These are phyloP conservation scores for Salvator merianae DNA, from an alignment of 2,113 vertebrate genomes.

Conservation along the genomic window DNA sequence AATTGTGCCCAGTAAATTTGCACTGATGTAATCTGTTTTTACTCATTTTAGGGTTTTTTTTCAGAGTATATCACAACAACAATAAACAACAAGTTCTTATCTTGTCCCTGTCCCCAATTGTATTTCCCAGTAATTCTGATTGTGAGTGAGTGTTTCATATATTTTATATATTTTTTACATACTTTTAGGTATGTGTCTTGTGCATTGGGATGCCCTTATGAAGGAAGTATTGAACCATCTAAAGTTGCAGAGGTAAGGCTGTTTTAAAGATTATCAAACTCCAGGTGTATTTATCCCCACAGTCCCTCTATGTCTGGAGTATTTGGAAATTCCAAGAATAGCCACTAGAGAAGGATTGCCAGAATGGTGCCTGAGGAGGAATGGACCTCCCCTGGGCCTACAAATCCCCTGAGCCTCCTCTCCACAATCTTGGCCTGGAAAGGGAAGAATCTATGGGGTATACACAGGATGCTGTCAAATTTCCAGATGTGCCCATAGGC, in stretches of 20 bases:
- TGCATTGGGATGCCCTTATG: slow-evolving; percentile 89
- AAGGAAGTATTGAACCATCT: slow-evolving; percentile 81
- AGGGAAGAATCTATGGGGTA: too few species aligned
- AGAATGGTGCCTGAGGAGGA: too few species aligned
- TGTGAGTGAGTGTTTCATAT: background rate
- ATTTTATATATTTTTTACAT: slow-evolving; percentile 47
- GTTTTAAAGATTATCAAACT: background rate
- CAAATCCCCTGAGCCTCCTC: too few species aligned
- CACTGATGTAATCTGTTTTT: background rate
- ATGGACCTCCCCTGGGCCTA: too few species aligned
- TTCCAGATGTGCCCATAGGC: too few species aligned
- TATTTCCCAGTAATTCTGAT: slow-evolving; percentile 18
- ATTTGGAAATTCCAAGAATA: background rate
- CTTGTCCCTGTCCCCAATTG: background rate
- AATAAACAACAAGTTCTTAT: background rate
- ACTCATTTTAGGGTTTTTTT: background rate
- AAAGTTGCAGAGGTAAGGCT: slow-evolving; percentile 89
- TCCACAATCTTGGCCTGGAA: too few species aligned
- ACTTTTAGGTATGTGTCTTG: slow-evolving; percentile 90
- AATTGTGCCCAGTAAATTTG: background rate
- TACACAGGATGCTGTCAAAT: too few species aligned
- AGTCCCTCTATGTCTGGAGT: background rate
- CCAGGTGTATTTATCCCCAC: background rate
- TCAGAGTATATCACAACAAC: background rate
- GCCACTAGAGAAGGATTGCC: too few species aligned